Conservation (phyloP, 2,888 invertebrate species). For the Ectemnius cavifrons region DNA sequence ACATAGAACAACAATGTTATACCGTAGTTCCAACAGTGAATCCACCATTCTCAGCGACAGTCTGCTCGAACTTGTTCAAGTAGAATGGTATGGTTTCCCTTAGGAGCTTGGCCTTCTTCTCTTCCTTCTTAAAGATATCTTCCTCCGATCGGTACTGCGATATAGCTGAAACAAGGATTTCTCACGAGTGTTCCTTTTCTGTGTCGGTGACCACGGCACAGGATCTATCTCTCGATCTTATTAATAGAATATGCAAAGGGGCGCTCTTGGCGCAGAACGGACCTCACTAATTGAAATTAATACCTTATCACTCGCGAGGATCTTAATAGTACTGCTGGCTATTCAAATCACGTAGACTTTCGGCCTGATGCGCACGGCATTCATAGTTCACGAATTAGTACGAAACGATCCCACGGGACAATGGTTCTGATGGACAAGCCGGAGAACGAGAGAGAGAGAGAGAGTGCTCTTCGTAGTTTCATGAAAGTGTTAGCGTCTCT, state of each 20-base stretch:
- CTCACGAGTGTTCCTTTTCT: too few species aligned
- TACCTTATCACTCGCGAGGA: background rate
- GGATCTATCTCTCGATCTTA: too few species aligned
- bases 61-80: constrained; percentile 80
- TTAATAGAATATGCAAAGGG: too few species aligned
- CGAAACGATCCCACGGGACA: background rate
- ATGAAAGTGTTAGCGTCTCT: background rate
- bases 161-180: constrained; percentile 60
- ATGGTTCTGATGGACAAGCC: background rate
- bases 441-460: background rate
- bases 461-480: background rate
- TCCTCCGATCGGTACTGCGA: constrained; percentile 79
- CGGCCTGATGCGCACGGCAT: background rate
- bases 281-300: background rate
- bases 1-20: constrained; percentile 59
- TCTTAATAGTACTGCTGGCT: too few species aligned
- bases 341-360: too few species aligned
- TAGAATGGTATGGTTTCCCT: constrained; percentile 81
- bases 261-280: too few species aligned
- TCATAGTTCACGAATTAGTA: constrained; percentile 8
- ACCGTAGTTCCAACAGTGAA: constrained; percentile 80
- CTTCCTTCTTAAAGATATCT: constrained; percentile 80
- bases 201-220: too few species aligned
- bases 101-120: constrained; percentile 79
- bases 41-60: constrained; percentile 80